Evolutionary conservation across 2,113 vertebrate genomes (phyloP).

Genomic region (Trematocara marginatum): DNA sequence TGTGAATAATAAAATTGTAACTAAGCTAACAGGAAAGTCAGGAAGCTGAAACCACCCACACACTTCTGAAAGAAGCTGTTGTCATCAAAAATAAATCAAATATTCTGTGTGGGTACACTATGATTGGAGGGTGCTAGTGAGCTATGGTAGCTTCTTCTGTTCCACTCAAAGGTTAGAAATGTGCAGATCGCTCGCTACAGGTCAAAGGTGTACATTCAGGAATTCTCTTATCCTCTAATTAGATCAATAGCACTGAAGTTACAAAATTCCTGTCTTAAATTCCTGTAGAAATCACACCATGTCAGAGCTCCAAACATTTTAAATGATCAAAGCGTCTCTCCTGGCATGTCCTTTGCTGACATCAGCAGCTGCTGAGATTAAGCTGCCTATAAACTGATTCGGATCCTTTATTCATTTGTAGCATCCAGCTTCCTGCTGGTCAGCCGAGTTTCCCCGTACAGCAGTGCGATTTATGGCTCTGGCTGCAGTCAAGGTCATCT

Average conservation of each 20-base stretch:
- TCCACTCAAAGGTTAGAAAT: background rate
- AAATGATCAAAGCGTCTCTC: background rate
- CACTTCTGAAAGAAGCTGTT: background rate
- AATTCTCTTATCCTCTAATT: background rate
- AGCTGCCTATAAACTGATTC: constrained; percentile 14
- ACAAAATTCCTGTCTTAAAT: background rate
- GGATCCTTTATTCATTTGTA: background rate
- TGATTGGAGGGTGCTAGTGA: background rate
- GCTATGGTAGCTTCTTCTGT: background rate
- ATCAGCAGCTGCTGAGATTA: constrained; percentile 17
- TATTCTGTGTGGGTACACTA: background rate
- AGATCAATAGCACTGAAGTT: background rate
- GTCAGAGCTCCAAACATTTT: background rate
- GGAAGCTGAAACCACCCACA: background rate
- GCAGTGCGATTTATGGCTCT: constrained; percentile 28
- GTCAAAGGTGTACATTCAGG: background rate
- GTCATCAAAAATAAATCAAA: background rate
- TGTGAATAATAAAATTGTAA: background rate
- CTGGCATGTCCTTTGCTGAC: background rate
- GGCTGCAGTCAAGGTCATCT: constrained; percentile 3
- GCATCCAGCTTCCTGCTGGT: constrained; percentile 9
- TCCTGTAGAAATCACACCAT: background rate
- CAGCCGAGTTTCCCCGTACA: background rate
- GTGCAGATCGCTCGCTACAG: background rate
- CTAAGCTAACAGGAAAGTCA: background rate